These are phyloP conservation scores for Isichthys henryi DNA, from an alignment of 2,113 vertebrate species.

Conservation along the genomic window DNA sequence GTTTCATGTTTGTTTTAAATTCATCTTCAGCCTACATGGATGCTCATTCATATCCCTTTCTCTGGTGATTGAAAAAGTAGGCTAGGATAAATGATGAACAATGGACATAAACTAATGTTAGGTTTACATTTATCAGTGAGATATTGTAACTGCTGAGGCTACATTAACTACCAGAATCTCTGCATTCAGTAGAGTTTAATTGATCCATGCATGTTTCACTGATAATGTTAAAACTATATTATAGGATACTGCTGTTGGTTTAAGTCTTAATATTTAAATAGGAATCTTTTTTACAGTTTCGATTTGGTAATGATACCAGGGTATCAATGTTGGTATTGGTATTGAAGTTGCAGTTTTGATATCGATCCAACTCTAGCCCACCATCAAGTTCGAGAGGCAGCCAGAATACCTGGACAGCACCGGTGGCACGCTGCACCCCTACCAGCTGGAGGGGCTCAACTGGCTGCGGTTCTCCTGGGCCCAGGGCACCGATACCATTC, in stretches of 20 bases:
- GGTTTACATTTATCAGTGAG: not conserved
- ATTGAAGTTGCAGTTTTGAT: not conserved
- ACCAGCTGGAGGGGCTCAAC: slow-evolving; percentile 94
- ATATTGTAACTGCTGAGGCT: not conserved
- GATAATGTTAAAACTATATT: not conserved
- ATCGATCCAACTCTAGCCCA: slow-evolving; percentile 63
- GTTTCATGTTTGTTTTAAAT: not conserved
- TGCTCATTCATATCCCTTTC: not conserved
- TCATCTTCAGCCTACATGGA: not conserved
- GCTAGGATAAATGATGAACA: not conserved
- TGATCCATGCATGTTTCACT: not conserved
- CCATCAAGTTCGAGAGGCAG: slow-evolving; percentile 92
- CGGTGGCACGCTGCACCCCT: slow-evolving; percentile 84
- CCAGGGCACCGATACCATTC: slow-evolving; percentile 93
- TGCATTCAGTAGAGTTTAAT: not conserved
- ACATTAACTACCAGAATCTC: not conserved
- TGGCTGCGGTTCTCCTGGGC: slow-evolving; percentile 98
- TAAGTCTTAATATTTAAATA: not conserved
- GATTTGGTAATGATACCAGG: not conserved
- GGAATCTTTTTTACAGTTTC: not conserved
- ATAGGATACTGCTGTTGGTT: not conserved
- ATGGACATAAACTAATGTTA: not conserved
- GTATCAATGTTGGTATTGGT: not conserved
- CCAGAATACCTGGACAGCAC: slow-evolving; percentile 88
- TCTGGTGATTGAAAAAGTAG: not conserved